A percentile compares a stretch with the other conserved stretches of the same genome.
Conservation (phyloP, 2,113 vertebrate species). For the Dasypus novemcinctus region DNA sequence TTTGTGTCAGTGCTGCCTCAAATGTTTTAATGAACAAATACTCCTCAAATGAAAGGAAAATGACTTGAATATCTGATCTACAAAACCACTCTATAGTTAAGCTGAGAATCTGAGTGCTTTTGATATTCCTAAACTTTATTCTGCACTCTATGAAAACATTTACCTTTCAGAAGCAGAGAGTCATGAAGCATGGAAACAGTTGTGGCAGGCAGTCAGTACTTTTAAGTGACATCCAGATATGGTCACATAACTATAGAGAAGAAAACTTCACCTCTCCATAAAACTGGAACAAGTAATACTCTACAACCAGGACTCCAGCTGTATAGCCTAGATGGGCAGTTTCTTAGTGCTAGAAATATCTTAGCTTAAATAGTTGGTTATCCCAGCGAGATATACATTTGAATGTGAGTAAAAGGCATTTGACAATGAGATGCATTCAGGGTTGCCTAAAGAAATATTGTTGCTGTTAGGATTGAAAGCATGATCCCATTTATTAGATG, state of each 20-base stretch:
- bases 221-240: not conserved
- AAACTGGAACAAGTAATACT: not conserved
- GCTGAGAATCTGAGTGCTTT: constrained; percentile 35
- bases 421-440: not conserved
- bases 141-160: constrained; percentile 14
- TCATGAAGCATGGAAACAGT: not conserved
- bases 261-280: not conserved
- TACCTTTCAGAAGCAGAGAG: constrained; percentile 40
- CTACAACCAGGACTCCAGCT: not conserved
- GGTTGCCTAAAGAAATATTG: not conserved
- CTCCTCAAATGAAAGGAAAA: constrained; percentile 61
- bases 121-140: constrained; percentile 26
- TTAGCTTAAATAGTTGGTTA: not conserved
- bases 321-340: not conserved
- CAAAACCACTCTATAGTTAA: constrained; percentile 61
- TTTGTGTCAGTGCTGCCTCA: constrained; percentile 39
- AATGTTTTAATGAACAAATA: constrained; percentile 55
- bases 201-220: not conserved
- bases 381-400: not conserved
- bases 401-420: not conserved
- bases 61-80: constrained; percentile 64
- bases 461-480: not conserved
- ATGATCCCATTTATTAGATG: not conserved
- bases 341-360: not conserved
- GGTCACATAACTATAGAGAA: not conserved